A percentile compares a stretch with the other conserved stretches of the same genome.
Conservation (phyloP, 2,113 vertebrate genomes). For the Pomatostomus ruficeps region DNA sequence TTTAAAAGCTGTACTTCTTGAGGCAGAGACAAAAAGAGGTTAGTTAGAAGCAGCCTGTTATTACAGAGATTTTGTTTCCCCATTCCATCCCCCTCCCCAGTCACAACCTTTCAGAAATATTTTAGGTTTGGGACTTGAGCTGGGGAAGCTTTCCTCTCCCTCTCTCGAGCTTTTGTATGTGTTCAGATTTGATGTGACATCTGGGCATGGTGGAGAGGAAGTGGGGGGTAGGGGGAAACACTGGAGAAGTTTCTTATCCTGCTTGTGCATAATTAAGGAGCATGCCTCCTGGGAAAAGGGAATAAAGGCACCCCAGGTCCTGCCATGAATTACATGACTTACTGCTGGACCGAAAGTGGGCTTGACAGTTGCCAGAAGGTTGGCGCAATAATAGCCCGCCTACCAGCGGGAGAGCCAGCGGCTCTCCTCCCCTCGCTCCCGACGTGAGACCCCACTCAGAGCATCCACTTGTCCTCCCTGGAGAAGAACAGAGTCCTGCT, state of each 20-base stretch:
- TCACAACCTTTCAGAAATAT: conserved; percentile 40
- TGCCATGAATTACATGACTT: conserved; percentile 68
- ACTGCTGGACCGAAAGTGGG: conserved; percentile 65
- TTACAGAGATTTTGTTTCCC: background rate
- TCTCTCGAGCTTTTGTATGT: conserved; percentile 40
- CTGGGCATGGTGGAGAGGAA: conserved; percentile 39
- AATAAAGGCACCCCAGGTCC: conserved; percentile 66
- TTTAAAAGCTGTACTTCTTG: background rate
- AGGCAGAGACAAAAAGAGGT: background rate
- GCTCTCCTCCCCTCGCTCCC: background rate
- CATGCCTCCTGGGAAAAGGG: conserved; percentile 58
- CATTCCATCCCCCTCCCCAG: background rate
- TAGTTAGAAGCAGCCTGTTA: background rate
- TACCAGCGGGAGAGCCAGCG: background rate
- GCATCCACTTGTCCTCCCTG: background rate
- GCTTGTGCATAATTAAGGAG: conserved; percentile 54
- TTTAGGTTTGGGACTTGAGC: conserved; percentile 39
- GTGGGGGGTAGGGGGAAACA: conserved; percentile 23
- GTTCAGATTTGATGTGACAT: conserved; percentile 60
- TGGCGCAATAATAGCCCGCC: conserved; percentile 53
- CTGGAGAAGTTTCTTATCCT: conserved; percentile 36
- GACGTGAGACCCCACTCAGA: background rate
- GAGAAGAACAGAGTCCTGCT: background rate
- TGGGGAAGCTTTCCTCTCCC: conserved; percentile 45
- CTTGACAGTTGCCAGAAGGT: conserved; percentile 73